These are phyloP conservation scores for Allygus modestus DNA, from an alignment of 2,888 invertebrate species.

Conservation along the genomic window DNA sequence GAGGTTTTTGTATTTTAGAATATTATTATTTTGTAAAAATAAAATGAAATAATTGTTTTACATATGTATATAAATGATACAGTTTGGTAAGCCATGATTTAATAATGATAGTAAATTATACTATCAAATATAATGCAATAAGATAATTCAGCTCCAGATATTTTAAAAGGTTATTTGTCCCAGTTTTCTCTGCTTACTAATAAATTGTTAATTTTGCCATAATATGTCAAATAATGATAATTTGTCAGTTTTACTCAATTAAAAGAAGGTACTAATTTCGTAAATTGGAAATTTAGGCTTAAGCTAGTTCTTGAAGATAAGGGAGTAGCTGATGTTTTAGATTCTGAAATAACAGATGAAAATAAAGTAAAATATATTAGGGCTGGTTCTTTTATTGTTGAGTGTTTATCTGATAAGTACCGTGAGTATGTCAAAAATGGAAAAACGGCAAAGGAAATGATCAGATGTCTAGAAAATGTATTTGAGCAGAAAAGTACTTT, in stretches of 20 bases:
- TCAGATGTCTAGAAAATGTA: conserved; percentile 40
- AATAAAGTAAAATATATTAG: conserved; percentile 22
- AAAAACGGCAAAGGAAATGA: conserved; percentile 15
- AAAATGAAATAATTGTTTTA: too few relatives aligned
- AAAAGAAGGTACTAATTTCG: conserved; percentile 31
- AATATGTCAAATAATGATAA: conserved; percentile 24
- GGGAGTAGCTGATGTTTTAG: conserved; percentile 8
- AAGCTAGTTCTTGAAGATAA: conserved; percentile 22
- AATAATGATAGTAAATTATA: too few relatives aligned
- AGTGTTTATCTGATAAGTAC: conserved; percentile 30
- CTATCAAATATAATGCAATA: too few relatives aligned
- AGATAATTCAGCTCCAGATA: too few relatives aligned
- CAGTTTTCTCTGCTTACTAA: too few relatives aligned
- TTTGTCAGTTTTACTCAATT: conserved; percentile 13
- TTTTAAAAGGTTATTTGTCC: too few relatives aligned
- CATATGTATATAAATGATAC: too few relatives aligned
- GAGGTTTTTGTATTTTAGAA: too few relatives aligned
- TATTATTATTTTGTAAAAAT: too few relatives aligned
- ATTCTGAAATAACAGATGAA: background rate
- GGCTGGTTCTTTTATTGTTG: background rate
- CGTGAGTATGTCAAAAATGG: conserved; percentile 14
- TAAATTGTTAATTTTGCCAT: too few relatives aligned
- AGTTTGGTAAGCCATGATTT: too few relatives aligned
- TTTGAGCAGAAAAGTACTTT: conserved; percentile 44
- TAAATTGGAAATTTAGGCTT: conserved; percentile 24